Percentiles rank a stretch among this genome's conserved stretches.
These are phyloP conservation scores for Halichondria panicea DNA, from an alignment of 37 sponge, comb jelly and placozoan genomes.

Conservation along the genomic window DNA sequence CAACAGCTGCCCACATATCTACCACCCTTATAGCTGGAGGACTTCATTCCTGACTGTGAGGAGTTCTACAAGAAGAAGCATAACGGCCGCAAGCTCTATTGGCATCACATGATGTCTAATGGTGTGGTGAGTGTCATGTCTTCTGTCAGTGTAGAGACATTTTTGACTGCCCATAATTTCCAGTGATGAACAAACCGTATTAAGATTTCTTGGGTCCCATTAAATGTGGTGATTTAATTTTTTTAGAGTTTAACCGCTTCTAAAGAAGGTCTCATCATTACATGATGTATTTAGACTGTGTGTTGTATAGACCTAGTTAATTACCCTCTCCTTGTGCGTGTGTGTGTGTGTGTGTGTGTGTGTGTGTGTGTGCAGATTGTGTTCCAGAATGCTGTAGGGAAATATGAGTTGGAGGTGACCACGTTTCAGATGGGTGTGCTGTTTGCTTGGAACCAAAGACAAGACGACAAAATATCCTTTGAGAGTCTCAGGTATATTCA, in stretches of 20 bases:
- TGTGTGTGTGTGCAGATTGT: constrained; percentile 51
- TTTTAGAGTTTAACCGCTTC: no score
- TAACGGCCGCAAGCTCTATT: constrained; percentile 80
- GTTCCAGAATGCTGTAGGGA: constrained; percentile 77
- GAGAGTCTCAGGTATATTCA: constrained; percentile 71
- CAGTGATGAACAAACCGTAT: no score
- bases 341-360: background rate
- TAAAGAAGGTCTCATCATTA: no score
- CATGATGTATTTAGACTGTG: no score
- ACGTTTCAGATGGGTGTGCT: constrained; percentile 95
- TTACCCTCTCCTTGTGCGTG: background rate
- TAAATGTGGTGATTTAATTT: no score
- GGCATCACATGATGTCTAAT: constrained; percentile 95
- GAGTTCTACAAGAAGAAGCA: constrained; percentile 84
- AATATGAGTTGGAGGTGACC: constrained; percentile 90
- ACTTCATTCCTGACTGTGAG: constrained; percentile 87
- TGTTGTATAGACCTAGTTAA: no score
- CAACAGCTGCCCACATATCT: background rate
- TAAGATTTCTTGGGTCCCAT: no score
- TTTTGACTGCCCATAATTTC: no score
- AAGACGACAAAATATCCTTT: constrained; percentile 76
- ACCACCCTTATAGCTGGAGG: constrained; percentile 58
- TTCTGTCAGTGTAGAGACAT: no score
- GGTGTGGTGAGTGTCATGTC: constrained; percentile 87
- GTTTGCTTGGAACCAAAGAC: constrained; percentile 91